Evolutionary conservation across 1,140 invertebrate species (phyloP).

Genomic region (Branchinecta lindahli): DNA sequence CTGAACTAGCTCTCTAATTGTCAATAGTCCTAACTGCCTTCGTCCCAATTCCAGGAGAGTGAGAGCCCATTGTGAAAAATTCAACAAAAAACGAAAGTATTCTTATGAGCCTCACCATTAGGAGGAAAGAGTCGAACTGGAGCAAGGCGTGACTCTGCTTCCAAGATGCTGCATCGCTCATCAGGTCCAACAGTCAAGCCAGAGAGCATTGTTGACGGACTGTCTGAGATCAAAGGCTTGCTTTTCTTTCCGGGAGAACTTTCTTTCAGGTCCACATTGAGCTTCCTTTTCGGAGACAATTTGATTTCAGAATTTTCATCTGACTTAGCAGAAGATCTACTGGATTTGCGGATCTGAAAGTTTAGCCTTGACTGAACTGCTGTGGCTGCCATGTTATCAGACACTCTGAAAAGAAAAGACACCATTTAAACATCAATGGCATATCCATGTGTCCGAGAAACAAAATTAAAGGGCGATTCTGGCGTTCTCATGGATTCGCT

Average conservation of each 20-base stretch:
- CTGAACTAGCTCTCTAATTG: no score
- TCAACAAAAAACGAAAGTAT: background rate
- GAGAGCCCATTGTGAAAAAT: background rate
- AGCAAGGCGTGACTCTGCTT: background rate
- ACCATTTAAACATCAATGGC: no score
- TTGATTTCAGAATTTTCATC: background rate
- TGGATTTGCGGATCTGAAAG: background rate
- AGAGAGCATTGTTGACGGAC: conserved; percentile 1
- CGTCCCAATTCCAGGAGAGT: background rate
- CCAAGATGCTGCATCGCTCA: background rate
- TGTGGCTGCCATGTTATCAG: background rate
- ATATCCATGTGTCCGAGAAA: no score
- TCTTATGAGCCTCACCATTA: background rate
- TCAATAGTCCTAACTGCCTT: background rate
- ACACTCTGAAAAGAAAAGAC: no score
- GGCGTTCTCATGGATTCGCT: no score
- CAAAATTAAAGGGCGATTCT: no score
- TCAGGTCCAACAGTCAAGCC: background rate
- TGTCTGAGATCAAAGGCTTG: background rate
- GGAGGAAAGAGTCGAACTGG: background rate
- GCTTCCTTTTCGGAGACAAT: background rate
- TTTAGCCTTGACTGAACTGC: background rate
- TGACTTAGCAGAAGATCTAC: background rate
- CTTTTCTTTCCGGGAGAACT: background rate
- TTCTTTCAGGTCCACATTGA: background rate